phyloP scores from a whole-genome alignment of 2,113 vertebrate genomes.

The mouse (Mus musculus) region DNA sequence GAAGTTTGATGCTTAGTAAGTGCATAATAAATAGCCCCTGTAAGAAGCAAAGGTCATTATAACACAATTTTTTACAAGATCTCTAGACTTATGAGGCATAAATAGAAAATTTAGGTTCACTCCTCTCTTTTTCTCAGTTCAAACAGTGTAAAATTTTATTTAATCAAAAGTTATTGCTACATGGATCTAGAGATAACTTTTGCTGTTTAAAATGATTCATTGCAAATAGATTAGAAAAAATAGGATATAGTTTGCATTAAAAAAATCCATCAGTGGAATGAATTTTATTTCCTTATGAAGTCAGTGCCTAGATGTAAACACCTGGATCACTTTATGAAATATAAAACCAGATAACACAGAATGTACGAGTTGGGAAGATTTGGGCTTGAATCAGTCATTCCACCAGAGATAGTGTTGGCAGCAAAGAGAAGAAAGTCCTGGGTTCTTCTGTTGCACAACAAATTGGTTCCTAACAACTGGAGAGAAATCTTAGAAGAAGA shows the following conservation, averaged over 20 bases:
- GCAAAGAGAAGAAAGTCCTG: neutral
- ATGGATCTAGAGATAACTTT: neutral
- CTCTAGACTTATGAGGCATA: neutral
- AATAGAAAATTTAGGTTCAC: neutral
- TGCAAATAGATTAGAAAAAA: slow-evolving; percentile 21
- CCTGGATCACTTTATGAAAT: neutral
- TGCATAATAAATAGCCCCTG: slow-evolving; percentile 32
- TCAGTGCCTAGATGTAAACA: neutral
- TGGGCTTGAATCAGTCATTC: neutral
- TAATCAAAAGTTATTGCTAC: slow-evolving; percentile 28
- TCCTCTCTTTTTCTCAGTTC: neutral
- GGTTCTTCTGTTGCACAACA: slow-evolving; percentile 21
- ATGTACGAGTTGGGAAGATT: neutral
- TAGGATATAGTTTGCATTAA: neutral
- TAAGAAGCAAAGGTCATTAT: slow-evolving; percentile 16
- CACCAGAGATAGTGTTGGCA: neutral
- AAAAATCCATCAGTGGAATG: neutral
- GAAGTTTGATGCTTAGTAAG: slow-evolving; percentile 1
- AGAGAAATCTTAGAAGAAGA: neutral
- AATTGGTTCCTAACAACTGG: neutral
- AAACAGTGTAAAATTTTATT: slow-evolving; percentile 37
- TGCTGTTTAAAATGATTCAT: slow-evolving; percentile 53
- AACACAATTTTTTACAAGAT: neutral
- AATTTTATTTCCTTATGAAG: neutral
- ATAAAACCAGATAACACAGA: slow-evolving; percentile 27